Percentiles rank a stretch among this genome's conserved stretches.
Conservation (phyloP, 30 jellyfish, hydroid and myxozoan species). For the Cassiopea xamachana region DNA sequence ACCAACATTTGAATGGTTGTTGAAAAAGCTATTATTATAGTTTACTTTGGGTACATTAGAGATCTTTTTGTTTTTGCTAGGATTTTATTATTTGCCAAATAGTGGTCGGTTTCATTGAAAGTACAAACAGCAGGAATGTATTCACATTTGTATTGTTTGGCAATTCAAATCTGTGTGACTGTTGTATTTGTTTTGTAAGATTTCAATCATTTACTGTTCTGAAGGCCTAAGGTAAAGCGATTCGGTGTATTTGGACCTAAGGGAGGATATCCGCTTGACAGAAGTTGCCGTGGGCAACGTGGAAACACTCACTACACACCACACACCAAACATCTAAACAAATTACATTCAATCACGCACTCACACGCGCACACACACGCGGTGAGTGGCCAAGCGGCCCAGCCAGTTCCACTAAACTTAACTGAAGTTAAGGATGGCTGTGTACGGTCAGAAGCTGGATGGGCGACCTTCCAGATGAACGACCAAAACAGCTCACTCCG, state of each 20-base stretch:
- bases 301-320: not conserved
- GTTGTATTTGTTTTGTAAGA: constrained; percentile 2
- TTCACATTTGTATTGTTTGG: not conserved
- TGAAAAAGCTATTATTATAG: not conserved
- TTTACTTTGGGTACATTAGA: constrained; percentile 16
- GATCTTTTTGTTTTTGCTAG: not conserved
- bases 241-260: not conserved
- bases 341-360: not conserved
- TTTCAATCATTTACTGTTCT: not conserved
- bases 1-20: not conserved
- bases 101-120: not conserved
- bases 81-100: constrained; percentile 6
- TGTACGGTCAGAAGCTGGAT: too few relatives aligned
- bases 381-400: too few relatives aligned
- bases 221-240: not conserved
- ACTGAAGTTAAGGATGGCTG: too few relatives aligned
- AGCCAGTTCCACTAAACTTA: too few relatives aligned
- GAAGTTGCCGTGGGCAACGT: not conserved
- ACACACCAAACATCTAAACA: not conserved
- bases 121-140: constrained; percentile 8
- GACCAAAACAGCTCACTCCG: too few relatives aligned
- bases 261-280: not conserved
- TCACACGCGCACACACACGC: not conserved
- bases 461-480: too few relatives aligned
- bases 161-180: not conserved